Base-by-base conservation (phyloP, 2,888 invertebrate genomes). In the Anoncus sp. region DNA sequence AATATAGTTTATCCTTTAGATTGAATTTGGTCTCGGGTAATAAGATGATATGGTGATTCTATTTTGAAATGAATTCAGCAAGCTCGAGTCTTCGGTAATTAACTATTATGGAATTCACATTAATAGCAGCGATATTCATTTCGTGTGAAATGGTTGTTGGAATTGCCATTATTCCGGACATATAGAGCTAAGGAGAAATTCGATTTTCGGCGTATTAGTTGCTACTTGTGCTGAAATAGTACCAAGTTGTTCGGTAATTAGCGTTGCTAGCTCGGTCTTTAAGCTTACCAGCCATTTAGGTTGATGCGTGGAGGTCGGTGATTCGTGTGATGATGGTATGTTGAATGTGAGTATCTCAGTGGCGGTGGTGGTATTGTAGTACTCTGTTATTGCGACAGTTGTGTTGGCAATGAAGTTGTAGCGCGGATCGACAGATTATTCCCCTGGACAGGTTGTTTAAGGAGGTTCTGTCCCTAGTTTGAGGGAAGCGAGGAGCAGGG, bases 71-170 rank as follows among this genome's bases (percentile, higher is more conserved):
- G 14, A 74, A 69, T 6, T 72, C 38, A 7, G 27, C 14, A 38
- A 76, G 43, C 20, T 66, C 69, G 22, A 53, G 59, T 40, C 76
- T 43, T 24, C 49, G 43, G 10, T 63, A 27, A 14, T 67, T 62
- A 7, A 75, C 43, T 12, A 67, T 69, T 2, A 78, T 45, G 7
- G 75, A 79, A n/a, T 72, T 79, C 40, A 63, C 60, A 47, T 79
- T 79, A 20, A 75, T 62, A 3, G 69, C 49, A 1, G 62, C 55
- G 10, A 69, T 62, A 14, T n/a, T 66, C 24, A 53, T 9, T 12
- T 27, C 1, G 1, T 22, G 2, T 18, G 35, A 35, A n/a, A 5
- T 1, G 6, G 9, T n/a, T n/a, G n/a, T n/a, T n/a, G 16, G 18
- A 6, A 18, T 1, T 4, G n/a, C 51, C 59, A 60, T 70, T 43